Evolutionary conservation across 2,888 invertebrate genomes (phyloP).

Genomic region (Celastrina argiolus): DNA sequence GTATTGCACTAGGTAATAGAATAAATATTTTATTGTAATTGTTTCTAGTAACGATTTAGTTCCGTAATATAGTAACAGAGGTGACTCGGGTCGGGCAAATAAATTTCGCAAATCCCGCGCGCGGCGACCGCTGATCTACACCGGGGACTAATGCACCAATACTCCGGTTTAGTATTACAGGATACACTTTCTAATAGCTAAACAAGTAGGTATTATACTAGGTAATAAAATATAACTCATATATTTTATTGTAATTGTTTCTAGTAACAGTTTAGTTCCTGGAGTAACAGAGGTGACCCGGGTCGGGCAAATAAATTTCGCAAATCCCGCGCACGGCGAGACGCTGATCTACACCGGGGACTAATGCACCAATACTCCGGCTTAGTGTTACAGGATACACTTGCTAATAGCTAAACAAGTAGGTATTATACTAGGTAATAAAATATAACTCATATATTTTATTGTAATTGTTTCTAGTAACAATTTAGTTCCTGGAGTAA

Average conservation of each 20-base stretch:
- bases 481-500: constrained; percentile 35
- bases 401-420: constrained; percentile 25
- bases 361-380: constrained; percentile 60
- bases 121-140: constrained; percentile 60
- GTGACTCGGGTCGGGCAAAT: constrained; percentile 48
- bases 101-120: constrained; percentile 65
- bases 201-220: neutral
- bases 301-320: constrained; percentile 58
- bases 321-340: constrained; percentile 59
- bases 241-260: no score
- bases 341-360: constrained; percentile 58
- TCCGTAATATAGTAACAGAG: constrained; percentile 42
- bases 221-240: no score
- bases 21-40: no score
- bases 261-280: constrained; percentile 28
- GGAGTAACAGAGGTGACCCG: constrained; percentile 41
- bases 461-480: constrained; percentile 25
- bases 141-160: constrained; percentile 59
- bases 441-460: no score
- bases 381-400: constrained; percentile 46
- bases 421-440: no score
- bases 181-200: constrained; percentile 35
- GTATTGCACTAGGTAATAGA: no score
- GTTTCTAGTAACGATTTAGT: constrained; percentile 27
- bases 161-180: constrained; percentile 48